phyloP scores from a whole-genome alignment of 1,140 invertebrate species.

The Rhopalosiphum maidis region DNA sequence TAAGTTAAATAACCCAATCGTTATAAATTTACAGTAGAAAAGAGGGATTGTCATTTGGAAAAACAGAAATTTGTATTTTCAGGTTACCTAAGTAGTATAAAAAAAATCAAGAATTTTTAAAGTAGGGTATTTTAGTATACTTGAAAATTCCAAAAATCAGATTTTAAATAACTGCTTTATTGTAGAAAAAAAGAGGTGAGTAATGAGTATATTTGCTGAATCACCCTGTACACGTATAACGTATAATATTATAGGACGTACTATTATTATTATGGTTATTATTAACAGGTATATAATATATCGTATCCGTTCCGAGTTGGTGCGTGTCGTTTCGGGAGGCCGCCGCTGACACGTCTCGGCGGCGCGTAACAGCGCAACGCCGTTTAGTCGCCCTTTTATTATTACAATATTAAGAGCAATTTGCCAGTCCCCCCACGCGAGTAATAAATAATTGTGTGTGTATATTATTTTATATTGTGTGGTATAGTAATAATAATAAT shows the following conservation, averaged over 20 bases:
- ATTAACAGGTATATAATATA: not conserved
- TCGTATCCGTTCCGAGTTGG: not conserved
- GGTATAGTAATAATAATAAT: not conserved
- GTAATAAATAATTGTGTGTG: not conserved
- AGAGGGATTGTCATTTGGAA: too few species aligned
- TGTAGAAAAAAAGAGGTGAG: too few species aligned
- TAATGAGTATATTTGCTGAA: too few species aligned
- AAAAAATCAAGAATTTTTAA: too few species aligned
- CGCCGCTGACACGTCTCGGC: not conserved
- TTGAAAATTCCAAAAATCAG: too few species aligned
- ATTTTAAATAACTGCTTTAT: not conserved
- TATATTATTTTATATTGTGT: not conserved
- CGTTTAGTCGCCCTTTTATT: constrained; percentile 36
- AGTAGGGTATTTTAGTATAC: too few species aligned
- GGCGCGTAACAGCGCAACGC: not conserved
- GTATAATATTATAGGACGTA: not conserved
- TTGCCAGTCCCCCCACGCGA: not conserved
- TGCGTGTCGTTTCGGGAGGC: not conserved
- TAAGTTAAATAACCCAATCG: too few species aligned
- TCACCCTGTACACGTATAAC: too few species aligned
- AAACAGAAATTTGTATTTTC: too few species aligned
- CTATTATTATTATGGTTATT: not conserved
- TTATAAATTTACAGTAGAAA: too few species aligned
- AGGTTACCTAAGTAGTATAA: too few species aligned
- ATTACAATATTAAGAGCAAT: constrained; percentile 40